Conservation (phyloP, 2,888 invertebrate genomes). For the Malthinus seriepunctatus region DNA sequence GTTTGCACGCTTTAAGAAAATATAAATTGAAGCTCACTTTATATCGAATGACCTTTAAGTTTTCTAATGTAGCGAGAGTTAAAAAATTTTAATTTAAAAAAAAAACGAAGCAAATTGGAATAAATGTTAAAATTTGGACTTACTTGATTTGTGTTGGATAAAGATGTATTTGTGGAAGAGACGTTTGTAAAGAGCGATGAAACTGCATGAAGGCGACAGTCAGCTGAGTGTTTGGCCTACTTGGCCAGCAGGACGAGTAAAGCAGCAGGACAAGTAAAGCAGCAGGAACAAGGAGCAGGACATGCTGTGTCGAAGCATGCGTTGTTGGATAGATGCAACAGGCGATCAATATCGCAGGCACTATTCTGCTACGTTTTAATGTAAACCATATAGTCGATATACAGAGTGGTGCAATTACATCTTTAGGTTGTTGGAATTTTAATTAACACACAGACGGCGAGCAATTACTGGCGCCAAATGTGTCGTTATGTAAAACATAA, state of each 20-base stretch:
- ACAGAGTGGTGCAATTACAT: constrained; percentile 26
- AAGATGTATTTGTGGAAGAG: constrained; percentile 9
- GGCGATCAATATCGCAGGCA: constrained; percentile 48
- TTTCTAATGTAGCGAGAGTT: background rate
- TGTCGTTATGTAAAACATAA: constrained; percentile 9
- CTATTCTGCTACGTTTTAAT: constrained; percentile 14
- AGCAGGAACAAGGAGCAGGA: constrained; percentile 40
- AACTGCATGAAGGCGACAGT: constrained; percentile 30
- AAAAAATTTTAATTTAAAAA: background rate
- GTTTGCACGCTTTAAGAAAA: constrained; percentile 10
- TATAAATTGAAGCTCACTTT: background rate
- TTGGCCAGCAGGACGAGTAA: constrained; percentile 37
- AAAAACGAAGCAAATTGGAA: background rate
- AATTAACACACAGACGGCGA: constrained; percentile 22
- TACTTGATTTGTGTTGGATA: background rate
- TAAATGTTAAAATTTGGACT: constrained; percentile 2
- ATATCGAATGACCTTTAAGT: constrained; percentile 16
- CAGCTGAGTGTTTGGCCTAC: constrained; percentile 37
- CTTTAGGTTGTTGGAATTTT: constrained; percentile 23
- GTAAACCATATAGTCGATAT: constrained; percentile 15
- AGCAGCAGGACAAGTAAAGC: constrained; percentile 29
- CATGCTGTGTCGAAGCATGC: constrained; percentile 43
- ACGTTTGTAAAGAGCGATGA: constrained; percentile 13
- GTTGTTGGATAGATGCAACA: constrained; percentile 43
- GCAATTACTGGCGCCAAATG: constrained; percentile 25